Evolutionary conservation across 1,140 invertebrate genomes (phyloP).

Genomic region (Drosophila sturtevanti): DNA sequence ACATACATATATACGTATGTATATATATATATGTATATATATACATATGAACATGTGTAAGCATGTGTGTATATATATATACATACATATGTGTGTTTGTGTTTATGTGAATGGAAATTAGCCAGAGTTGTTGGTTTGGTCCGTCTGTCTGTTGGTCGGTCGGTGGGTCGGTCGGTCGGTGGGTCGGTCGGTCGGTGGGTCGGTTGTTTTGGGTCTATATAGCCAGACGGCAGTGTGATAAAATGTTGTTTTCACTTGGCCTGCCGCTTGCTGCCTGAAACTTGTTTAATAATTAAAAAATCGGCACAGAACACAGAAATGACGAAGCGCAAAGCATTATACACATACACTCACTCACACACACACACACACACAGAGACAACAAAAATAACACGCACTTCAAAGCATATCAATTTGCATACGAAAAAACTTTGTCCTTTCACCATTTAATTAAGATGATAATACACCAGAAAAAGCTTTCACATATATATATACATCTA

Average conservation of each 20-base stretch:
- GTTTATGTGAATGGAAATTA: conserved; percentile 65
- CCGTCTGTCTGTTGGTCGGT: neutral
- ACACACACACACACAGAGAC: neutral
- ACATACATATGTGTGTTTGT: conserved; percentile 40
- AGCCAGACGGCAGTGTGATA: conserved; percentile 38
- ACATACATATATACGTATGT: conserved; percentile 29
- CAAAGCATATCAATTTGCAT: conserved; percentile 51
- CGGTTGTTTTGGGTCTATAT: neutral
- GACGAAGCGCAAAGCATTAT: neutral
- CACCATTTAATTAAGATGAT: conserved; percentile 8
- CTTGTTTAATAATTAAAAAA: conserved; percentile 77
- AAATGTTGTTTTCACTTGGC: conserved; percentile 65
- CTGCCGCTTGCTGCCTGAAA: conserved; percentile 39
- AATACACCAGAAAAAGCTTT: neutral
- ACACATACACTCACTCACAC: conserved; percentile 5
- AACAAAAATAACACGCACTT: neutral
- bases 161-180: conserved; percentile 9
- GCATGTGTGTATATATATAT: conserved; percentile 37
- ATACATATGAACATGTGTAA: conserved; percentile 26
- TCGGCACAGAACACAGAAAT: conserved; percentile 26
- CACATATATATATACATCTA: neutral
- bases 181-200: conserved; percentile 19
- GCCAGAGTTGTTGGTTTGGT: conserved; percentile 43
- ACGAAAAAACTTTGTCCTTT: neutral
- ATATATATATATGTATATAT: neutral